Conservation (phyloP, 2,888 invertebrate genomes). For the Xanthorhoe designata region DNA sequence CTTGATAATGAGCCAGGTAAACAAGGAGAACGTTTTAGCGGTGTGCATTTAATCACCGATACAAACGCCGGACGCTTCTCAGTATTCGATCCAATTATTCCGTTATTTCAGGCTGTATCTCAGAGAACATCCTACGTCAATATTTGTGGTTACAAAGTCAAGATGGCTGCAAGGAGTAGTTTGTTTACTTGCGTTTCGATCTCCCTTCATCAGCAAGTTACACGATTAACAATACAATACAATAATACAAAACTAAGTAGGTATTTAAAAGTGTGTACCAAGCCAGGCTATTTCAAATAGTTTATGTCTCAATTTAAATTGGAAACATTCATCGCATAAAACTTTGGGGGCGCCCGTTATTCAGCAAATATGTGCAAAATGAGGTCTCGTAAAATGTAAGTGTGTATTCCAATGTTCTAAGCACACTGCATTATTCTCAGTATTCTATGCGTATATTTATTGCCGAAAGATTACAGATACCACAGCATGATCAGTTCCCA, state of each 20-base stretch:
- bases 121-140: slow-evolving; percentile 73
- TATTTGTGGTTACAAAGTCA: slow-evolving; percentile 68
- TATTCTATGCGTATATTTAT: slow-evolving; percentile 45
- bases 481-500: slow-evolving; percentile 28
- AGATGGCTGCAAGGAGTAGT: slow-evolving; percentile 57
- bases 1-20: slow-evolving; percentile 65
- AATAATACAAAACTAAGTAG: slow-evolving; percentile 33
- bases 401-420: slow-evolving; percentile 49
- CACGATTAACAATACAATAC: slow-evolving; percentile 55
- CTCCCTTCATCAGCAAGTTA: slow-evolving; percentile 43
- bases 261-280: slow-evolving; percentile 17
- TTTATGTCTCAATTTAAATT: slow-evolving; percentile 13
- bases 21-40: slow-evolving; percentile 73
- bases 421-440: slow-evolving; percentile 42
- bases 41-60: slow-evolving; percentile 66
- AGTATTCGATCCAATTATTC: slow-evolving; percentile 66
- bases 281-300: background rate
- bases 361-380: slow-evolving; percentile 55
- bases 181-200: slow-evolving; percentile 49
- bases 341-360: slow-evolving; percentile 60
- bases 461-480: slow-evolving; percentile 37
- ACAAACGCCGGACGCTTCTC: slow-evolving; percentile 66
- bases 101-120: slow-evolving; percentile 73
- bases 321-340: slow-evolving; percentile 32
- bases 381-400: slow-evolving; percentile 54